Conservation (phyloP, 2,113 vertebrate genomes). For the Himantopus leucocephalus region DNA sequence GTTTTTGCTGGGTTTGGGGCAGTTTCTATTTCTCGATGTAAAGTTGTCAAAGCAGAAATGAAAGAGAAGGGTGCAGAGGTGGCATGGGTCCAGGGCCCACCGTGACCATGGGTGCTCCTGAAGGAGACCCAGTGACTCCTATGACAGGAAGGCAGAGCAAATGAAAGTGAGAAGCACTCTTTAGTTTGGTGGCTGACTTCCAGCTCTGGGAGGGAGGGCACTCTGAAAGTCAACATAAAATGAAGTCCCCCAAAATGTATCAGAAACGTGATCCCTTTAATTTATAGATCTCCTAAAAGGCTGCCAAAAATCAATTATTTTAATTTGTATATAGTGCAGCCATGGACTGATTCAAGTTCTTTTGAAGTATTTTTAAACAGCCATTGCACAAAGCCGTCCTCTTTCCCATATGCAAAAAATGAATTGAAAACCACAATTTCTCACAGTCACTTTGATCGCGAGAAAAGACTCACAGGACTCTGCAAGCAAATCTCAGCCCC, state of each 20-base stretch:
- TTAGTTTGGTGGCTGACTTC: constrained; percentile 38
- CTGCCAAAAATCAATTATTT: constrained; percentile 72
- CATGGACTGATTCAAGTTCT: constrained; percentile 56
- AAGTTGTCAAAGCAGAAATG: neutral
- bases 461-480: constrained; percentile 9
- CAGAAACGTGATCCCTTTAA: constrained; percentile 58
- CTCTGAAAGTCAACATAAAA: constrained; percentile 34
- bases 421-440: constrained; percentile 38
- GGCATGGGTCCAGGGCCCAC: neutral
- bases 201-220: constrained; percentile 3
- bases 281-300: constrained; percentile 64
- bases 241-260: constrained; percentile 41
- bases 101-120: neutral
- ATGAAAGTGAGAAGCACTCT: neutral
- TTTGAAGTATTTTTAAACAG: constrained; percentile 68
- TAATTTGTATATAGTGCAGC: constrained; percentile 65
- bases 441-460: neutral
- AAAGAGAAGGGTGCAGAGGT: neutral
- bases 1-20: neutral
- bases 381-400: constrained; percentile 49
- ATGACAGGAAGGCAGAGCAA: neutral
- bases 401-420: constrained; percentile 13
- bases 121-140: neutral
- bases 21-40: neutral
- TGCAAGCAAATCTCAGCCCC: constrained; percentile 1